Evolutionary conservation across 2,888 invertebrate species (phyloP).

Genomic region (Orchesella flavescens): DNA sequence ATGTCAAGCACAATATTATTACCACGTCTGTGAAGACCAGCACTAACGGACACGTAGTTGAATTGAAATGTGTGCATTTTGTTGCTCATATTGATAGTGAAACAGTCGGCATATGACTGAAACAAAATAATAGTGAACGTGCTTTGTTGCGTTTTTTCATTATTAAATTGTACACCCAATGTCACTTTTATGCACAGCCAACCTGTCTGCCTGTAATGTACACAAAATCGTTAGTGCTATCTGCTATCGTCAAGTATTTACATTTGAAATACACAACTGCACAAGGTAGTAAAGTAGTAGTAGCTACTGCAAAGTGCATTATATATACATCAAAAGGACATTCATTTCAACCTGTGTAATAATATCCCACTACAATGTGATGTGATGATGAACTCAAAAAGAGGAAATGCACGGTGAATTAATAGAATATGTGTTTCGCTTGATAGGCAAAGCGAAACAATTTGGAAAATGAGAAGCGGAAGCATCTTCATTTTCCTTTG

Average conservation of each 20-base stretch:
- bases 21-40: no score
- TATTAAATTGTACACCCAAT: no score
- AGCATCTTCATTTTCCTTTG: constrained; percentile 64
- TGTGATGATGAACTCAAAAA: constrained; percentile 38
- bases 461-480: constrained; percentile 65
- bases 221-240: neutral
- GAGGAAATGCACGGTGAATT: constrained; percentile 65
- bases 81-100: no score
- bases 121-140: no score
- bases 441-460: constrained; percentile 66
- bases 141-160: no score
- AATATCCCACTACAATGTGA: constrained; percentile 22
- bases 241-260: neutral
- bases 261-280: neutral
- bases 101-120: no score
- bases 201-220: neutral
- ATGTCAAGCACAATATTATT: no score
- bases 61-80: no score
- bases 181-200: neutral
- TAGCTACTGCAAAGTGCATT: no score
- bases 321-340: constrained; percentile 25
- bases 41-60: no score
- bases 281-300: no score
- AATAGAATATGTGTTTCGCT: constrained; percentile 64
- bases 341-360: constrained; percentile 38